Evolutionary conservation across 2,113 vertebrate species (phyloP).

Genomic region (Brachyhypopomus gauderio): DNA sequence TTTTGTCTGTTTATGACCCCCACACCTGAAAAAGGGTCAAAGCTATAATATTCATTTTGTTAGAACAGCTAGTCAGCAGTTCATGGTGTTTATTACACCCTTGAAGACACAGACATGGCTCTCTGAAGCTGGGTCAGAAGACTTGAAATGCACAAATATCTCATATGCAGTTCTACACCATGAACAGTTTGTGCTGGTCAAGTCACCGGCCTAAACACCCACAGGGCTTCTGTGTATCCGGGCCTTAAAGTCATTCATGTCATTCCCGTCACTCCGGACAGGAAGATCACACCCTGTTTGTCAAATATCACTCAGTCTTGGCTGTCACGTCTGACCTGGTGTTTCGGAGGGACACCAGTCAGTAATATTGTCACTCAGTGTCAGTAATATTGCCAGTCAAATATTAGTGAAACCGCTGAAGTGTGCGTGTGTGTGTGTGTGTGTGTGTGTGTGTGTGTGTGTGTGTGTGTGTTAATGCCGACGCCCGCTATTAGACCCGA

Average conservation of each 20-base stretch:
- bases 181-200: not conserved
- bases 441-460: conserved; percentile 34
- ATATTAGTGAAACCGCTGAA: not conserved
- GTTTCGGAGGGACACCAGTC: not conserved
- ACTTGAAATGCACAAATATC: no score
- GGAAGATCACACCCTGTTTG: not conserved
- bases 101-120: no score
- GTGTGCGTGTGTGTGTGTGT: conserved; percentile 31
- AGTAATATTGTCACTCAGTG: not conserved
- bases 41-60: no score
- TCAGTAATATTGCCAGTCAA: not conserved
- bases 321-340: not conserved
- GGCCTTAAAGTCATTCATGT: not conserved
- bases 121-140: no score
- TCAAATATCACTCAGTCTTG: not conserved
- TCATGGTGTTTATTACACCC: no score
- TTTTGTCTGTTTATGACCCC: no score
- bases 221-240: not conserved
- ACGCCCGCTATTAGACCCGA: not conserved
- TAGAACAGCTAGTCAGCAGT: no score
- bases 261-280: not conserved
- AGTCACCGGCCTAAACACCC: not conserved
- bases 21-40: no score
- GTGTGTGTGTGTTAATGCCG: conserved; percentile 31
- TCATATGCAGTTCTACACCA: no score